A percentile compares a stretch with the other conserved stretches of the same genome.
Evolutionary conservation across 2,888 invertebrate species (phyloP).

Genomic region (Machimus atricapillus): DNA sequence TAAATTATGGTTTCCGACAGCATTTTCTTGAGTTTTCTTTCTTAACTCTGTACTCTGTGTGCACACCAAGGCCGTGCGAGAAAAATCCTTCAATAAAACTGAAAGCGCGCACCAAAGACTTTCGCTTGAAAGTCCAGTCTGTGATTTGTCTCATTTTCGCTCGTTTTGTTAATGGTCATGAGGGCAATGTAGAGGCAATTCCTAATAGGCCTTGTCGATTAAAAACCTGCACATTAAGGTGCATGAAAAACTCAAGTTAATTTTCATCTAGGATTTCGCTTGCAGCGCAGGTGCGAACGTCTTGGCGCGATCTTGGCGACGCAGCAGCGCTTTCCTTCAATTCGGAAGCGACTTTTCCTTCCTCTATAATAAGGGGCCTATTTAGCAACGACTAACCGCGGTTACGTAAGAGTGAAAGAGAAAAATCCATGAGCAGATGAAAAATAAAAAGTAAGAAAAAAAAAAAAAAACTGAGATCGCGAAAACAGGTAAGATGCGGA

Average conservation of each 20-base stretch:
- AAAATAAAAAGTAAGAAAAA: neutral
- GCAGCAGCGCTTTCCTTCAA: neutral
- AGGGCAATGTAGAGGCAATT: neutral
- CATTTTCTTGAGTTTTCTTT: neutral
- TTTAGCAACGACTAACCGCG: neutral
- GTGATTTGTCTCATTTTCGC: neutral
- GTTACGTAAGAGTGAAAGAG: slow-evolving; percentile 27
- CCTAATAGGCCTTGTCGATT: neutral
- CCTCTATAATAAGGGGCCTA: slow-evolving; percentile 4
- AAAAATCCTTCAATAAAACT: neutral
- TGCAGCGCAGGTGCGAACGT: neutral
- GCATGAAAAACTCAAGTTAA: neutral
- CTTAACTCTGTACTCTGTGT: neutral
- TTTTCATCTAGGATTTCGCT: neutral
- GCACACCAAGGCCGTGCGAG: neutral
- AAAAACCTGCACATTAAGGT: neutral
- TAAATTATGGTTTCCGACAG: neutral
- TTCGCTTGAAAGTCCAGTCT: neutral
- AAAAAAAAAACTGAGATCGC: neutral
- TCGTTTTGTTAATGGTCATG: neutral
- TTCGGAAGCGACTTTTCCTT: slow-evolving; percentile 20
- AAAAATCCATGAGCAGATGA: neutral
- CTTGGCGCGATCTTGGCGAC: neutral
- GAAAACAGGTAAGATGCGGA: neutral
- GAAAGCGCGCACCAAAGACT: neutral